Percentiles rank a stretch among this genome's conserved stretches.
These are phyloP conservation scores for Zhuqinia jingwanae DNA, from an alignment of 2,888 invertebrate genomes.

Conservation along the genomic window DNA sequence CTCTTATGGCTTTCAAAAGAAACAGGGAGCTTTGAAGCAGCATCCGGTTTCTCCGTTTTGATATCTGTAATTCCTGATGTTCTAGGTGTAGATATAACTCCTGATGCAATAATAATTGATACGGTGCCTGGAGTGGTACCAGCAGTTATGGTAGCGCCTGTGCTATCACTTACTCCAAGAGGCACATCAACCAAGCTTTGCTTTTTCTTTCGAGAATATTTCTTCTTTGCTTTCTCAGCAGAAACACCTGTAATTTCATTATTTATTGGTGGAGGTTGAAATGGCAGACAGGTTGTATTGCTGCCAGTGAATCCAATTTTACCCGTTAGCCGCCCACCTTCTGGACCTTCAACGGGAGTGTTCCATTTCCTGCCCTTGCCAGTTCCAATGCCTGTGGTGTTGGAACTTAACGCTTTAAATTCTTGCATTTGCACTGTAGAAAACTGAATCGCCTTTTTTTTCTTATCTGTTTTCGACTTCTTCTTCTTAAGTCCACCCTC, in stretches of 20 bases:
- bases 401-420: neutral
- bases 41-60: constrained; percentile 5
- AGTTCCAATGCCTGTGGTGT: neutral
- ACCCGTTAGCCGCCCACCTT: neutral
- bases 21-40: neutral
- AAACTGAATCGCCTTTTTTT: constrained; percentile 19
- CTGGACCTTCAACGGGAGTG: constrained; percentile 39
- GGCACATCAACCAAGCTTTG: neutral
- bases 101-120: constrained; percentile 37
- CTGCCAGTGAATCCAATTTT: no score
- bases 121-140: constrained; percentile 31
- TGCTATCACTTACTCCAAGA: neutral
- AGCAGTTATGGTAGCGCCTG: neutral
- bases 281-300: no score
- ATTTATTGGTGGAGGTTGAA: neutral
- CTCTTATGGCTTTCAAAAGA: no score
- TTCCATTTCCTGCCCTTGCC: constrained; percentile 54
- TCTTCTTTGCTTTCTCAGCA: constrained; percentile 22
- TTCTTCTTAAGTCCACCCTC: constrained; percentile 5
- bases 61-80: neutral
- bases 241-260: neutral
- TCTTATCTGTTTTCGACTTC: neutral
- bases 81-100: constrained; percentile 25
- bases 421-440: constrained; percentile 44
- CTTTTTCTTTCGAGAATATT: constrained; percentile 10